Percentiles rank a stretch among this genome's conserved stretches.
These are phyloP conservation scores for Litoditis marina DNA, from an alignment of 2,888 invertebrate species.

Conservation along the genomic window DNA sequence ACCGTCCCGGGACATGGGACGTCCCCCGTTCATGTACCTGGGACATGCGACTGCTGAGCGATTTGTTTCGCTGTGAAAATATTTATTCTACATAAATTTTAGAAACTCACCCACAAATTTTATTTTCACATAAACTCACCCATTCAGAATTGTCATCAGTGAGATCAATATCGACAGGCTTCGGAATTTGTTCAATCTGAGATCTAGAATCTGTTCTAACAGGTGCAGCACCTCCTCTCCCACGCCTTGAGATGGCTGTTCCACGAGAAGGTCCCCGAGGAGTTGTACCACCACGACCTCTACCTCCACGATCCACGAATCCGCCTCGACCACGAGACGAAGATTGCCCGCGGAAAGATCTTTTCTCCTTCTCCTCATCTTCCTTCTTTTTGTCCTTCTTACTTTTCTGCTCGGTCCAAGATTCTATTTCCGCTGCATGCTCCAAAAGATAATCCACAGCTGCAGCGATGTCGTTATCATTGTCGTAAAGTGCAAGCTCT, in stretches of 20 bases:
- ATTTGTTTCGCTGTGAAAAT: too few species aligned
- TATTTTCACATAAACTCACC: slow-evolving; percentile 14
- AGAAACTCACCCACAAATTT: too few species aligned
- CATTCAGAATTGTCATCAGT: slow-evolving; percentile 20
- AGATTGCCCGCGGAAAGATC: background rate
- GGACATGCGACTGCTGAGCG: too few species aligned
- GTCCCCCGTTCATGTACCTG: too few species aligned
- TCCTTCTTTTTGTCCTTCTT: slow-evolving; percentile 47
- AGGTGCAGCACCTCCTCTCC: slow-evolving; percentile 33
- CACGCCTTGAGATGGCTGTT: slow-evolving; percentile 14
- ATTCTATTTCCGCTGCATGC: slow-evolving; percentile 32
- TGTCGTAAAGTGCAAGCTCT: slow-evolving; percentile 54
- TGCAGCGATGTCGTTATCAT: slow-evolving; percentile 45
- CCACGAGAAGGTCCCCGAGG: slow-evolving; percentile 21
- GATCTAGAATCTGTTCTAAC: slow-evolving; percentile 13
- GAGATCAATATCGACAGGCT: slow-evolving; percentile 19
- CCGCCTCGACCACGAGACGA: slow-evolving; percentile 14
- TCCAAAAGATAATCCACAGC: slow-evolving; percentile 53
- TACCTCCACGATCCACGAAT: slow-evolving; percentile 16
- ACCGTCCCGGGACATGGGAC: too few species aligned
- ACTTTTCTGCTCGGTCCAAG: slow-evolving; percentile 51
- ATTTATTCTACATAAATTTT: too few species aligned
- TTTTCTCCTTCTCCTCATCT: slow-evolving; percentile 23
- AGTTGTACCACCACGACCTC: slow-evolving; percentile 27
- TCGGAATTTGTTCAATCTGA: slow-evolving; percentile 10